Evolutionary conservation across 2,113 vertebrate genomes (phyloP).

Genomic region (Anthoscopus minutus): DNA sequence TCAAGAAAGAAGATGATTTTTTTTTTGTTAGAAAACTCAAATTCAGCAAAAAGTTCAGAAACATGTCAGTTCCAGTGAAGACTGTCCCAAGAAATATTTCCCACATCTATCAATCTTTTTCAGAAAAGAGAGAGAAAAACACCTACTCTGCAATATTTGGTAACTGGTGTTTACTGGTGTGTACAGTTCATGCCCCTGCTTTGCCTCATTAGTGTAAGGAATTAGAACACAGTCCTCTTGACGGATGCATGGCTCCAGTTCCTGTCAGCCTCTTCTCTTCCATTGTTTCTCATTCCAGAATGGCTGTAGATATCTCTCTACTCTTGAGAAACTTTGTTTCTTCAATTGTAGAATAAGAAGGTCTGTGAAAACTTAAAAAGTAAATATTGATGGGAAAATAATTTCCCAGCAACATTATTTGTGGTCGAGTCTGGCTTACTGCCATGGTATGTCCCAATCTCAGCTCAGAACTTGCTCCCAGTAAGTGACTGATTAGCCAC

Average conservation of each 20-base stretch:
- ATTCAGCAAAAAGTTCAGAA: not conserved
- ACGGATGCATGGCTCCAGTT: not conserved
- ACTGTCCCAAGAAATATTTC: not conserved
- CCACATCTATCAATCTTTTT: not conserved
- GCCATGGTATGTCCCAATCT: not conserved
- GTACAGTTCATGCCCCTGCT: not conserved
- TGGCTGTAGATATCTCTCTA: rapidly evolving
- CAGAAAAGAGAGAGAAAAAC: not conserved
- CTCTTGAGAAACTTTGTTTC: not conserved
- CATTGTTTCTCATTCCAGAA: not conserved
- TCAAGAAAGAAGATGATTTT: not conserved
- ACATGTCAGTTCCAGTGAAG: not conserved
- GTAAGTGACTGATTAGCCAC: not conserved
- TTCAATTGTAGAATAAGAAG: not conserved
- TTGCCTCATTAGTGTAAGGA: not conserved
- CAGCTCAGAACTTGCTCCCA: not conserved
- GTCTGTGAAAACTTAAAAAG: not conserved
- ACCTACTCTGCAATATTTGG: not conserved
- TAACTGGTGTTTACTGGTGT: not conserved
- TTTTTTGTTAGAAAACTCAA: not conserved
- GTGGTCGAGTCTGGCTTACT: not conserved
- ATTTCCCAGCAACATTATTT: not conserved
- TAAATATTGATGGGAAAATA: not conserved
- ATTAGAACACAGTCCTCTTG: not conserved
- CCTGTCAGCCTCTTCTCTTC: not conserved